Percentiles rank a stretch among this genome's conserved stretches.
Conservation (phyloP, 2,113 vertebrate genomes). For the Thryonomys swinderianus region DNA sequence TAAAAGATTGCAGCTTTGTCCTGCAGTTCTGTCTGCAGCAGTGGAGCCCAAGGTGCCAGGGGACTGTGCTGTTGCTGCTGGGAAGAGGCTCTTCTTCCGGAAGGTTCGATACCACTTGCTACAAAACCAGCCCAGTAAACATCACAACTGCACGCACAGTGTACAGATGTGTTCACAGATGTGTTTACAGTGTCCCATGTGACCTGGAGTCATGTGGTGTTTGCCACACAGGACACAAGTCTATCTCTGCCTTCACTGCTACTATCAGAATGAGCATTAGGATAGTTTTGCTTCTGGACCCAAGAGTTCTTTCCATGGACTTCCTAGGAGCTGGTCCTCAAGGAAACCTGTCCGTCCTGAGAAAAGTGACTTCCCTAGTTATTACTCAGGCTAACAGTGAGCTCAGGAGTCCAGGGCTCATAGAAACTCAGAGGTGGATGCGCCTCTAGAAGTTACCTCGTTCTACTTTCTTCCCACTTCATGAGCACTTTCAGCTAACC, state of each 20-base stretch:
- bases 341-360: background rate
- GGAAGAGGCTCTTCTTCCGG: background rate
- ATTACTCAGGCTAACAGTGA: background rate
- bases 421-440: background rate
- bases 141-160: too few relatives aligned
- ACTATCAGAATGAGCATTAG: background rate
- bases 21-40: background rate
- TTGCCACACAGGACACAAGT: background rate
- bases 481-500: too few relatives aligned
- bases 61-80: background rate
- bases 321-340: background rate
- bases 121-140: background rate
- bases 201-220: background rate
- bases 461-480: background rate
- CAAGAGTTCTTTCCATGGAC: background rate
- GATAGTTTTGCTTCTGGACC: background rate
- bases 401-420: background rate
- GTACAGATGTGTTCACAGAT: too few relatives aligned
- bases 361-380: background rate
- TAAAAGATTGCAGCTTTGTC: background rate
- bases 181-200: rapidly evolving
- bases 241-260: background rate
- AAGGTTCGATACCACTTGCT: background rate
- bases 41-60: background rate
- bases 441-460: background rate